phyloP scores from a whole-genome alignment of 2,888 invertebrate species.

The Thymelicus sylvestris region DNA sequence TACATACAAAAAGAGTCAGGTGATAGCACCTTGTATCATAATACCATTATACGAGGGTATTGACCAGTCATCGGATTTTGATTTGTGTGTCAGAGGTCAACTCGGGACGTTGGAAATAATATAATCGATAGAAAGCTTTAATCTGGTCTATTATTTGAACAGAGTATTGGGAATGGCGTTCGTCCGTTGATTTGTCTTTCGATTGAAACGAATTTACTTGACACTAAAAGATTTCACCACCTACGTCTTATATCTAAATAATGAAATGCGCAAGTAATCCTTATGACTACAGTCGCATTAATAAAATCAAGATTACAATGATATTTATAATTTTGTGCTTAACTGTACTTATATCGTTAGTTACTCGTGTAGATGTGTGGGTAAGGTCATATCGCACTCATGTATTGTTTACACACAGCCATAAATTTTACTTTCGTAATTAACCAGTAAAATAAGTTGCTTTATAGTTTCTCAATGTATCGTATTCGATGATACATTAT shows the following conservation, averaged over 20 bases:
- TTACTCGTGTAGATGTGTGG: background rate
- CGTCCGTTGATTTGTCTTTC: slow-evolving; percentile 51
- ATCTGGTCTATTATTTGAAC: slow-evolving; percentile 60
- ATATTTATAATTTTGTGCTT: slow-evolving; percentile 21
- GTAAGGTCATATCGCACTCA: background rate
- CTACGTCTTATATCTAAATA: slow-evolving; percentile 32
- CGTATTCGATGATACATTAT: slow-evolving; percentile 1
- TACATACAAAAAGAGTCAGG: slow-evolving; percentile 67
- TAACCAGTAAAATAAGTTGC: slow-evolving; percentile 3
- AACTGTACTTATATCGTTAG: slow-evolving; percentile 8
- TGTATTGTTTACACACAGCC: background rate
- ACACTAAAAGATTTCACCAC: slow-evolving; percentile 50
- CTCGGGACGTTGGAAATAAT: slow-evolving; percentile 47
- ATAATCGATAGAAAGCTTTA: slow-evolving; percentile 64
- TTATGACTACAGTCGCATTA: slow-evolving; percentile 23
- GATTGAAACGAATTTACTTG: slow-evolving; percentile 54
- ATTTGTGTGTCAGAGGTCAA: slow-evolving; percentile 62
- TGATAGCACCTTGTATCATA: slow-evolving; percentile 66
- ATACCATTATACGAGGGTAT: slow-evolving; percentile 60
- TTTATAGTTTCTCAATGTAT: background rate
- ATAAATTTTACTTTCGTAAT: background rate
- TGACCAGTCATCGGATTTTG: slow-evolving; percentile 68
- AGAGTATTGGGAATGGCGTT: slow-evolving; percentile 44
- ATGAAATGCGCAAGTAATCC: slow-evolving; percentile 42
- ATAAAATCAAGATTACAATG: slow-evolving; percentile 34